A percentile compares a stretch with the other conserved stretches of the same genome.
Evolutionary conservation across 2,888 invertebrate genomes (phyloP).

Genomic region (Atrina japonica): DNA sequence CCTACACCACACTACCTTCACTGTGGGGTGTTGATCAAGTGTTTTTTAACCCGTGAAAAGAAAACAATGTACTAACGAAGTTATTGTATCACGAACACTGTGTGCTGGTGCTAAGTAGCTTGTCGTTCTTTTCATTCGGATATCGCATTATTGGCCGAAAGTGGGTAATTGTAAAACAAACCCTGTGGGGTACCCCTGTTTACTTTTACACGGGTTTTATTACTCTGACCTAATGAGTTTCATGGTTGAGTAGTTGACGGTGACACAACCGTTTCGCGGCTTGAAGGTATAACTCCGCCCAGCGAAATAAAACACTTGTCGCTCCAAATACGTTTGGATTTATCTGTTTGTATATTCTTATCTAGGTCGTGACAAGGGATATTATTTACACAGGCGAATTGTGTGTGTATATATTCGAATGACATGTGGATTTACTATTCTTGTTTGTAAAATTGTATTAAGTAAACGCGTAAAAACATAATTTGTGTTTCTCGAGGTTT

Average conservation of each 20-base stretch:
- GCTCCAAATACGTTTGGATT: conserved; percentile 32
- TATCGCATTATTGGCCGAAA: background rate
- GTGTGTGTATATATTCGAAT: conserved; percentile 16
- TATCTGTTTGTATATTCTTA: conserved; percentile 20
- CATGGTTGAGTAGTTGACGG: conserved; percentile 32
- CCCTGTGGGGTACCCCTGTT: conserved; percentile 14
- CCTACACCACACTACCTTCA: too few species aligned
- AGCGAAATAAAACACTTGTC: conserved; percentile 28
- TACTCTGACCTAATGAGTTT: conserved; percentile 1
- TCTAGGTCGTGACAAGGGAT: conserved; percentile 30
- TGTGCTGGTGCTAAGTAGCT: background rate
- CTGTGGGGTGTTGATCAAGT: too few species aligned
- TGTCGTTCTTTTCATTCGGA: background rate
- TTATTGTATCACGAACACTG: background rate
- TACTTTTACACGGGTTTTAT: background rate
- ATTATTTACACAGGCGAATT: conserved; percentile 31
- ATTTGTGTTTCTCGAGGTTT: background rate
- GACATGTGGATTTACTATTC: background rate
- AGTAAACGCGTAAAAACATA: background rate
- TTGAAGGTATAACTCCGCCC: conserved; percentile 41
- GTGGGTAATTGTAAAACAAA: too few species aligned
- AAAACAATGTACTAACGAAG: background rate
- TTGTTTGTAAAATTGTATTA: conserved; percentile 1
- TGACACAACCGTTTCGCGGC: conserved; percentile 41
- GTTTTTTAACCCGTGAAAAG: too few species aligned